phyloP scores from a whole-genome alignment of 2,797 vertebrate genomes.

The Hemibagrus guttatus region DNA sequence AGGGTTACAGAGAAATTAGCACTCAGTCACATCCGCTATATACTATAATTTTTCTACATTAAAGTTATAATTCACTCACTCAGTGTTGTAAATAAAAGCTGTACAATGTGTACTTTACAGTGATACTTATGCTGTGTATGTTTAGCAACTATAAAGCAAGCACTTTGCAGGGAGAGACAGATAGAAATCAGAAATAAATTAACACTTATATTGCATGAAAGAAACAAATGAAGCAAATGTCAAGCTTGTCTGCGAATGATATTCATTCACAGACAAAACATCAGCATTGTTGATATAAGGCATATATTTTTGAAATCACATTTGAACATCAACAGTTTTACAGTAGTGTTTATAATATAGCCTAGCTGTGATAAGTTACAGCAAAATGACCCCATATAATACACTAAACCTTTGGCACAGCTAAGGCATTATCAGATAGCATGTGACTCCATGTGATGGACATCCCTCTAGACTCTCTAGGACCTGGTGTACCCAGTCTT shows the following conservation, averaged over 20 bases:
- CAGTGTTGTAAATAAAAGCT: not conserved
- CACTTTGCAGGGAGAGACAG: not conserved
- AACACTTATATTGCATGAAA: not conserved
- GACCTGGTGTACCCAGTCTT: not conserved
- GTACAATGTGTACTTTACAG: not conserved
- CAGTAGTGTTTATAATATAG: not conserved
- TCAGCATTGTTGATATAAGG: not conserved
- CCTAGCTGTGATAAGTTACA: not conserved
- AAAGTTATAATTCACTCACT: not conserved
- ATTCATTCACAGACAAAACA: not conserved
- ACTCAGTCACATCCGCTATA: not conserved
- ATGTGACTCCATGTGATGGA: not conserved
- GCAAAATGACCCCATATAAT: not conserved
- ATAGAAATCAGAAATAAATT: not conserved
- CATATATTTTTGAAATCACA: not conserved
- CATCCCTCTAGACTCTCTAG: not conserved
- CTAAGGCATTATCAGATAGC: not conserved
- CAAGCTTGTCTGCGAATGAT: not conserved
- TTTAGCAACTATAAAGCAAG: not conserved
- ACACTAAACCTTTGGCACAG: not conserved
- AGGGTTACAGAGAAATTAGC: slow-evolving; percentile 9
- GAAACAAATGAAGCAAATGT: not conserved
- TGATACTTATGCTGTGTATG: not conserved
- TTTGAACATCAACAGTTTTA: not conserved
- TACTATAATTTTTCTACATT: not conserved